Percentiles rank a stretch among this genome's conserved stretches.
Conservation (phyloP, 2,113 vertebrate genomes). For the Prionailurus bengalensis region DNA sequence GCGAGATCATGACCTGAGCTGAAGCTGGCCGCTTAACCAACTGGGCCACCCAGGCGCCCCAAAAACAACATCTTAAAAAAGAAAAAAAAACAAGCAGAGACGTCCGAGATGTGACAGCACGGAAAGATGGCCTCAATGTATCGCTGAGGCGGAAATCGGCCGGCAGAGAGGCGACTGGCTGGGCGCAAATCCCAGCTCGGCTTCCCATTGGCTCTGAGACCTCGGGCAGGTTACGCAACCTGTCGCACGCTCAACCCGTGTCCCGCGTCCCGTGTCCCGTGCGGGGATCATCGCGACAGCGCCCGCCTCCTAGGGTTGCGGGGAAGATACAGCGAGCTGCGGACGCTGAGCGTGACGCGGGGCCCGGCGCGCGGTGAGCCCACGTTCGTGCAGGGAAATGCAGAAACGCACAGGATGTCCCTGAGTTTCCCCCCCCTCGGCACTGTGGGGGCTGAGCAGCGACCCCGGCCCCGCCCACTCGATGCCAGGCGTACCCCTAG, state of each 20-base stretch:
- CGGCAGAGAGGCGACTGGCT: background rate
- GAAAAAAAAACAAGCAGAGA: background rate
- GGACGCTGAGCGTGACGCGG: background rate
- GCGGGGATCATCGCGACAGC: background rate
- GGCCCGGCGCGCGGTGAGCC: background rate
- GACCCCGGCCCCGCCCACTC: too few relatives aligned
- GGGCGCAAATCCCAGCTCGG: background rate
- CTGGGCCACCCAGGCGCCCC: too few relatives aligned
- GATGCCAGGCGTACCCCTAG: background rate
- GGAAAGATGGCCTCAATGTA: background rate
- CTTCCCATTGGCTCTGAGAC: background rate
- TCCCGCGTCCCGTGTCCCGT: background rate
- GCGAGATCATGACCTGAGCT: too few relatives aligned
- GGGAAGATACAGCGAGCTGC: rapidly evolving
- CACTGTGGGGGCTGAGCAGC: background rate
- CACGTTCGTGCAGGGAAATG: too few relatives aligned
- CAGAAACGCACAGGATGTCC: background rate
- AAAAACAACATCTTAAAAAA: background rate
- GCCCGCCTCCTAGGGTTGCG: too few relatives aligned
- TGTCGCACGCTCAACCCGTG: background rate
- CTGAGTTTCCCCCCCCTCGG: too few relatives aligned
- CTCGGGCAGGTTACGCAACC: rapidly evolving
- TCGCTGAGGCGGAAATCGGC: background rate
- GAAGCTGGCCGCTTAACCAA: too few relatives aligned
- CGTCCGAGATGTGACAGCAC: rapidly evolving